Evolutionary conservation across 2,113 vertebrate genomes (phyloP), one percentile per base, ranked within the genome.

Genomic region (Ciconia stormi): DNA sequence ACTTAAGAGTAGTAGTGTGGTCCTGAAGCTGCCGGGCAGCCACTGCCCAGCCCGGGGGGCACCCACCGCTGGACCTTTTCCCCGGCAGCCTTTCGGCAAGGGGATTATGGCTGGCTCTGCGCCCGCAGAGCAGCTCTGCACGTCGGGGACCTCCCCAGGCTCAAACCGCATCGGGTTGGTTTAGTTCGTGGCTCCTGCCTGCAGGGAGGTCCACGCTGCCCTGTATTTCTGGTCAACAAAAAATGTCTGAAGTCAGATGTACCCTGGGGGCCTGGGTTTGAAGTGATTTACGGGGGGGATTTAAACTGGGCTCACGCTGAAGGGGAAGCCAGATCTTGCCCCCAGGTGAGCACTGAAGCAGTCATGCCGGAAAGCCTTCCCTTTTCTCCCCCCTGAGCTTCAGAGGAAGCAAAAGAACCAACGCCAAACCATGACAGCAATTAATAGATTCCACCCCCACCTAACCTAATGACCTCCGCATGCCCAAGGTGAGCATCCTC

Each of bases 41-140:
- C 1, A 0, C 27, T n/a, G 47, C 20, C 56, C 47, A 32, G 34
- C 4, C 12, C 0, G 0, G 11, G 6, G 15, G 11, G 0, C 1
- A 62, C 12, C 22, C 40, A 16, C 1, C 2, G 0, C 38, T 9
- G 69, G 32, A 5, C 1, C 5, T 32, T 46, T 29, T 46, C 21
- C 25, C 9, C 2, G 0, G 32, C 36, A 62, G 20, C 7, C 10
- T 58, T 72, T 38, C 1, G 11, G 52, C 0, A 0, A 56, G 20
- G 26, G 4, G 16, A 20, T 5, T 10, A 15, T 17, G 0, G 0
- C 32, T 32, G 49, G 9, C 27, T 25, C 25, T 47, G 47, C 0
- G 0, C 23, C 62, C n/a, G 42, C 32, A 56, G 21, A 53, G 38
- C 18, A 7, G 44, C 32, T 63, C 72, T 1, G 38, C 0, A 5